A percentile compares a stretch with the other conserved stretches of the same genome.
Conservation (phyloP, 2,797 vertebrate species). For the Rhincodon typus region DNA sequence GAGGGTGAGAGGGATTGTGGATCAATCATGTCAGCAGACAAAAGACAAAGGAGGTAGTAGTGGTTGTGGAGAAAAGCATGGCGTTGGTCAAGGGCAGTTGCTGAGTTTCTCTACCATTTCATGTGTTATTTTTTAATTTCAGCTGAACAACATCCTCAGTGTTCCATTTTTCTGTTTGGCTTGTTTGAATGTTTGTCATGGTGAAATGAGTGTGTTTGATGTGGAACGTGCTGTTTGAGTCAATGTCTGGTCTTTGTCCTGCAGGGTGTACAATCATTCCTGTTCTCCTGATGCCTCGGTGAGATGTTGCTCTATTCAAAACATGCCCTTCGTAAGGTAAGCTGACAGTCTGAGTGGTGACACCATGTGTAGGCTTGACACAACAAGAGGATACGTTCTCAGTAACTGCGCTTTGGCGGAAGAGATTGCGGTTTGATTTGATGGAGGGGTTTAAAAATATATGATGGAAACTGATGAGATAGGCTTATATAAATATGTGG, state of each 20-base stretch:
- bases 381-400: background rate
- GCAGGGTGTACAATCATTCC: slow-evolving; percentile 25
- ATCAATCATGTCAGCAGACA: too few relatives aligned
- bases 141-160: too few relatives aligned
- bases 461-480: background rate
- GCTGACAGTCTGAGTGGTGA: background rate
- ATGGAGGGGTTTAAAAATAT: background rate
- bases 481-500: too few relatives aligned
- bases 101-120: too few relatives aligned
- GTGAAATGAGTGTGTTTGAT: background rate
- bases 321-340: slow-evolving; percentile 35
- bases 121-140: too few relatives aligned
- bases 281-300: background rate
- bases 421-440: background rate
- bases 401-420: background rate
- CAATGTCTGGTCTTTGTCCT: background rate
- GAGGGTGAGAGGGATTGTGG: too few relatives aligned
- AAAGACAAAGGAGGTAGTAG: too few relatives aligned
- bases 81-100: too few relatives aligned
- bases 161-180: too few relatives aligned
- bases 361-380: background rate
- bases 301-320: slow-evolving; percentile 17
- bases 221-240: background rate
- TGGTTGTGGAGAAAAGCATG: too few relatives aligned
- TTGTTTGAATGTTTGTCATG: background rate